A percentile compares a stretch with the other conserved stretches of the same genome.
phyloP scores from a whole-genome alignment of 53 echinoderm and acorn worm species.

The Apostichopus leukothele region DNA sequence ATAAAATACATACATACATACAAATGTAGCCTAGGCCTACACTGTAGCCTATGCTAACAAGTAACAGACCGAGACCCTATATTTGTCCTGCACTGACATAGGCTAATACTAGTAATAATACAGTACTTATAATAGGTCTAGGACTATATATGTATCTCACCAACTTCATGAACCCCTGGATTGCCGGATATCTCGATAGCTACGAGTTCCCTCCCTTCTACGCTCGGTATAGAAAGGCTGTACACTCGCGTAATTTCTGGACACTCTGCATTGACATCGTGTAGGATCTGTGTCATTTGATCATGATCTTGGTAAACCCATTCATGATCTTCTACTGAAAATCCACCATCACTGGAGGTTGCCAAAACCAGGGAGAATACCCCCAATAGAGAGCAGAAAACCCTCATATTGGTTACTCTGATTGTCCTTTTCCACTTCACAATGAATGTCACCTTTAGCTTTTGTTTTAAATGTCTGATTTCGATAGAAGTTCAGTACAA shows the following conservation, averaged over 20 bases:
- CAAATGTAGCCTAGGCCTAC: no score
- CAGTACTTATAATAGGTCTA: no score
- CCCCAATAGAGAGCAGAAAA: slow-evolving; percentile 5
- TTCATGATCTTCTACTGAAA: slow-evolving; percentile 17
- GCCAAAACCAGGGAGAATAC: slow-evolving; percentile 7
- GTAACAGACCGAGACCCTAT: no score
- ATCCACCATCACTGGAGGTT: slow-evolving; percentile 12
- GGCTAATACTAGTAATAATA: no score
- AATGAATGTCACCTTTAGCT: neutral
- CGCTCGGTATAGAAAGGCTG: slow-evolving; percentile 23
- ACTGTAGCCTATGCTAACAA: no score
- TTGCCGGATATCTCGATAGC: slow-evolving; percentile 29
- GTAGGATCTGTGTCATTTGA: slow-evolving; percentile 1
- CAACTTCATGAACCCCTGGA: slow-evolving; percentile 38
- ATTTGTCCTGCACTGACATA: no score
- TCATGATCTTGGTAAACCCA: slow-evolving; percentile 26
- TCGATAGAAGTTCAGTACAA: no score
- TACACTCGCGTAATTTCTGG: slow-evolving; percentile 36
- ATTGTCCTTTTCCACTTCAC: neutral
- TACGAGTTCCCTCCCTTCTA: neutral
- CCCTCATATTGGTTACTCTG: neutral
- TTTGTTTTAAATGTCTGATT: no score
- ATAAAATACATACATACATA: no score
- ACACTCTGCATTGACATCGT: slow-evolving; percentile 4
- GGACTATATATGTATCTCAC: neutral